These are phyloP conservation scores for Mallateleia sp. DNA, from an alignment of 2,888 invertebrate species.

Conservation along the genomic window DNA sequence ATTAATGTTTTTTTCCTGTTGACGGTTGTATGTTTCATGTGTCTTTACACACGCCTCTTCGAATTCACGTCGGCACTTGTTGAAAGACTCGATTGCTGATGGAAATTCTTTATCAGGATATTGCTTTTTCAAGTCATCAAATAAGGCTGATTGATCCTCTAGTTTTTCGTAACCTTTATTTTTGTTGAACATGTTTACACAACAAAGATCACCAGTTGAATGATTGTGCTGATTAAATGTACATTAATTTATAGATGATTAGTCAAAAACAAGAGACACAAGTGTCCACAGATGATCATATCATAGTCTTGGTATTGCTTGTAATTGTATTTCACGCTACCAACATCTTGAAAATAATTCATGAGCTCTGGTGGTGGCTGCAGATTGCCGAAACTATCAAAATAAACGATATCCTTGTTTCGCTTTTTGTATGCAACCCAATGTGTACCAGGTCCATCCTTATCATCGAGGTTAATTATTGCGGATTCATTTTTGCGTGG, in stretches of 20 bases:
- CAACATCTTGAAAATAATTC: too few relatives aligned
- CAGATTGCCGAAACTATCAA: slow-evolving; percentile 76
- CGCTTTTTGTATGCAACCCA: too few relatives aligned
- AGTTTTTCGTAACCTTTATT: slow-evolving; percentile 18
- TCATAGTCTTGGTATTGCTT: too few relatives aligned
- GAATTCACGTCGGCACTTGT: slow-evolving; percentile 29
- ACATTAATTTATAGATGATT: too few relatives aligned
- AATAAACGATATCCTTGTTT: background rate
- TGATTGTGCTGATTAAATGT: background rate
- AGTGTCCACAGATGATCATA: too few relatives aligned
- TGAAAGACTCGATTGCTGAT: slow-evolving; percentile 24
- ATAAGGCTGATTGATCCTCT: background rate
- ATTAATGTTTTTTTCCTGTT: slow-evolving; percentile 6
- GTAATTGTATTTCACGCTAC: too few relatives aligned
- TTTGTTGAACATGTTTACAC: background rate
- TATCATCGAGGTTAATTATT: too few relatives aligned
- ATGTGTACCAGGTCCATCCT: too few relatives aligned
- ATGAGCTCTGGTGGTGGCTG: slow-evolving; percentile 84
- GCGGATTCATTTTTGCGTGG: too few relatives aligned
- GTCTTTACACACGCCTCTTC: slow-evolving; percentile 17
- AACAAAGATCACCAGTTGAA: background rate
- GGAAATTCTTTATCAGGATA: slow-evolving; percentile 29
- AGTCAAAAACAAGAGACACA: too few relatives aligned
- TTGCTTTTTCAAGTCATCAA: slow-evolving; percentile 14
- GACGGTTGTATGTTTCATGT: background rate